phyloP scores from a whole-genome alignment of 2,113 vertebrate genomes.

The Lonchura striata region DNA sequence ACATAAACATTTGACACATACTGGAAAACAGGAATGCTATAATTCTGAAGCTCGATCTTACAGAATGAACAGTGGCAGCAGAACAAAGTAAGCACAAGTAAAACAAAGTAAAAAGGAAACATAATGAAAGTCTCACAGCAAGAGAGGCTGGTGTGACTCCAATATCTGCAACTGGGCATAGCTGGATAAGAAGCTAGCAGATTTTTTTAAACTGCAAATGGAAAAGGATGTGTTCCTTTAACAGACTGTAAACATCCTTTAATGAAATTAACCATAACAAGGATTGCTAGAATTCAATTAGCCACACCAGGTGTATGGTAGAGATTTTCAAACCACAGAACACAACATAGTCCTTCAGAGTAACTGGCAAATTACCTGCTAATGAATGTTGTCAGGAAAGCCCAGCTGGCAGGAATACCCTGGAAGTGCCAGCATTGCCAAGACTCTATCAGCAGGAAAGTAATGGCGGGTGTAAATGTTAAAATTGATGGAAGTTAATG shows the following conservation, averaged over 20 bases:
- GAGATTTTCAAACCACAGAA: slow-evolving; percentile 5
- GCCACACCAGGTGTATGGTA: background rate
- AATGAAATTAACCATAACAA: background rate
- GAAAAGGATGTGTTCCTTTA: background rate
- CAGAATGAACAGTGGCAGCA: background rate
- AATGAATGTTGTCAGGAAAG: slow-evolving; percentile 15
- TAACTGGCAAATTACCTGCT: slow-evolving; percentile 22
- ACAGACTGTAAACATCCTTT: background rate
- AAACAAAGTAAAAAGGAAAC: background rate
- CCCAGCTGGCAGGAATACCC: background rate
- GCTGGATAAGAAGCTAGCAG: background rate
- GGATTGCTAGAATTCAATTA: slow-evolving; percentile 39
- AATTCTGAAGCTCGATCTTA: background rate
- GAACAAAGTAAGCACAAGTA: background rate
- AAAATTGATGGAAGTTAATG: background rate
- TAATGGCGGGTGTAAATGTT: background rate
- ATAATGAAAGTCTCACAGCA: background rate
- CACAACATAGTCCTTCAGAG: background rate
- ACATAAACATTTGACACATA: background rate
- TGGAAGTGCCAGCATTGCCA: background rate
- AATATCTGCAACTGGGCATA: background rate
- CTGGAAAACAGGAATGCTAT: background rate
- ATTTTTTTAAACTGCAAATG: background rate
- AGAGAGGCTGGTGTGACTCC: background rate
- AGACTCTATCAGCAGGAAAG: background rate